These are phyloP conservation scores for Carassius gibelio DNA, from an alignment of 2,113 vertebrate genomes.

Conservation along the genomic window DNA sequence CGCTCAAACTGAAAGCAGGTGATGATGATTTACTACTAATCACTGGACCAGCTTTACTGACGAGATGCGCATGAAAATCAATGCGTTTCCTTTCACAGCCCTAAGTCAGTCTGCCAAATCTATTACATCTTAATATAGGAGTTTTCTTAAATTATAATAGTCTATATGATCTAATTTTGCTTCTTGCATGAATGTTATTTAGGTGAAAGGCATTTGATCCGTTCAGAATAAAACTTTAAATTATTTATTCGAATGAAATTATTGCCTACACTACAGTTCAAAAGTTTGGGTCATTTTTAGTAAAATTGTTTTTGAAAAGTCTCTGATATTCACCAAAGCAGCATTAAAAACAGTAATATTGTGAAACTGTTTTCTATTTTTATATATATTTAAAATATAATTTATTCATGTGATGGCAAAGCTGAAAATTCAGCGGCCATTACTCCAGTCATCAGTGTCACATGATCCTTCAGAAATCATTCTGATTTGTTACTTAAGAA, in stretches of 20 bases:
- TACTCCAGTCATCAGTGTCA: background rate
- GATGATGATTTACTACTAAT: too few species aligned
- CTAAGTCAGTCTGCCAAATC: background rate
- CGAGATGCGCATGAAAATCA: too few species aligned
- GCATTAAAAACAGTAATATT: too few species aligned
- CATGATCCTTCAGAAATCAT: too few species aligned
- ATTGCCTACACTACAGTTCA: background rate
- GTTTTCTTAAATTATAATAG: background rate
- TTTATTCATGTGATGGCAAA: too few species aligned
- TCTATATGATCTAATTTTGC: background rate
- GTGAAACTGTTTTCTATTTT: background rate
- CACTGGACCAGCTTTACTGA: too few species aligned
- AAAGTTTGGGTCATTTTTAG: background rate
- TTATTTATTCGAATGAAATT: background rate
- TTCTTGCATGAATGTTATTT: background rate
- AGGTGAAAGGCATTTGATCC: background rate
- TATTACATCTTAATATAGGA: background rate
- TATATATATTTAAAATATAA: background rate
- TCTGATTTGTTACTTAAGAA: background rate
- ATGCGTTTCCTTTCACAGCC: too few species aligned
- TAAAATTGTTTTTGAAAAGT: background rate
- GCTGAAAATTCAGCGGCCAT: background rate
- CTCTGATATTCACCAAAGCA: background rate
- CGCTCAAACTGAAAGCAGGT: too few species aligned
- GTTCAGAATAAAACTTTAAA: background rate